A percentile compares a stretch with the other conserved stretches of the same genome.
These are phyloP conservation scores for Zoroaster sp. DNA, from an alignment of 53 echinoderm and acorn worm genomes.

Conservation along the genomic window DNA sequence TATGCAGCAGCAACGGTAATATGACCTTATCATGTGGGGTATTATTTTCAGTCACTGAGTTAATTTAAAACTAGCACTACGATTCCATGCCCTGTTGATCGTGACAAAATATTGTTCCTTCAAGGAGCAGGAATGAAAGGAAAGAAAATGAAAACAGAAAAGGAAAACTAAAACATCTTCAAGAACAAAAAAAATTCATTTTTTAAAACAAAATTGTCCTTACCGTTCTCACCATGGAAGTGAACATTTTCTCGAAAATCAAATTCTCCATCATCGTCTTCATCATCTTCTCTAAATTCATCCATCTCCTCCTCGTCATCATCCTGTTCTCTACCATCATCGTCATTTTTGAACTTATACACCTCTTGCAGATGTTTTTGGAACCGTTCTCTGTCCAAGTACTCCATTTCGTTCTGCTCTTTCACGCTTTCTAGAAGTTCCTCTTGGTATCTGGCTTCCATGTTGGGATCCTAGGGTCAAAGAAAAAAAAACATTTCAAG, in stretches of 20 bases:
- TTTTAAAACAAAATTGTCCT: not conserved
- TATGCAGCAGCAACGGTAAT: too few species aligned
- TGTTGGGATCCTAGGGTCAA: not conserved
- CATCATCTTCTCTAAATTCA: not conserved
- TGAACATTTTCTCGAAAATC: conserved; percentile 20
- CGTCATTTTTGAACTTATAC: not conserved
- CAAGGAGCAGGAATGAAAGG: too few species aligned
- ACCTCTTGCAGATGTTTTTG: not conserved
- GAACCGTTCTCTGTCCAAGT: not conserved
- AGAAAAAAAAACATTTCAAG: too few species aligned
- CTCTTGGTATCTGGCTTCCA: not conserved
- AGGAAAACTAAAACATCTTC: not conserved
- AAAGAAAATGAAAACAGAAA: not conserved
- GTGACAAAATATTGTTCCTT: too few species aligned
- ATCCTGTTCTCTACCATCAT: not conserved
- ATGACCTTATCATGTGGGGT: too few species aligned
- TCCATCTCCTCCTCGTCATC: not conserved
- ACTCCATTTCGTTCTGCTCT: not conserved
- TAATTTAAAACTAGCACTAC: too few species aligned
- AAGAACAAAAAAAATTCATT: not conserved
- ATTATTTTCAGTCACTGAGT: too few species aligned
- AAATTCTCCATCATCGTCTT: conserved; percentile 2
- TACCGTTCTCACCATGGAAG: not conserved
- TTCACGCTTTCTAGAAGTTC: not conserved
- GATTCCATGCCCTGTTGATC: too few species aligned